phyloP scores from a whole-genome alignment of 2,888 invertebrate species.

The Entomobrya proxima region DNA sequence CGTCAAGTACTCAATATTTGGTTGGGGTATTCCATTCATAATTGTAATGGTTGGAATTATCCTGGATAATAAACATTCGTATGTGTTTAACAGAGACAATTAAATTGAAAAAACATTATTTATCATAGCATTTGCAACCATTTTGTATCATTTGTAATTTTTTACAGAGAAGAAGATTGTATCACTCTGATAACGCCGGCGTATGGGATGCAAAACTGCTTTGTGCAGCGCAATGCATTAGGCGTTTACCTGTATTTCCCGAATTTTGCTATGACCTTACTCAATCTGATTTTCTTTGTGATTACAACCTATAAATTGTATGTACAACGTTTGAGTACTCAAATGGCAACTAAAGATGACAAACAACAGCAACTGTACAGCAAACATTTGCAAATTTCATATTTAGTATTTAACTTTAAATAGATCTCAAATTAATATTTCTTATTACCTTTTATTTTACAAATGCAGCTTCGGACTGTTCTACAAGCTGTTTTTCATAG shows the following conservation, averaged over 20 bases:
- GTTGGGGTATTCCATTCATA: slow-evolving; percentile 69
- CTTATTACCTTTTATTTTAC: neutral
- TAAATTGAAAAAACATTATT: neutral
- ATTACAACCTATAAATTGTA: slow-evolving; percentile 69
- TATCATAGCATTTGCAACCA: no score
- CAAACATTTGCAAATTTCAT: neutral
- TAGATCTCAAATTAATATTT: neutral
- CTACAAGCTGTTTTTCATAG: slow-evolving; percentile 70
- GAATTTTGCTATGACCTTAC: slow-evolving; percentile 62
- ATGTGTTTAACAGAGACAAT: neutral
- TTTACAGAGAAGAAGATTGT: slow-evolving; percentile 39
- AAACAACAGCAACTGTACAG: slow-evolving; percentile 65
- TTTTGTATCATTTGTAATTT: neutral
- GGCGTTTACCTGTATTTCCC: slow-evolving; percentile 72
- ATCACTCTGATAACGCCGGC: slow-evolving; percentile 62
- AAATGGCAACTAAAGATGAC: slow-evolving; percentile 70
- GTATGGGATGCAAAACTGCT: slow-evolving; percentile 69
- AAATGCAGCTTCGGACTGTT: slow-evolving; percentile 66
- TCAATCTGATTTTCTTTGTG: slow-evolving; percentile 67
- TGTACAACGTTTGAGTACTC: slow-evolving; percentile 67
- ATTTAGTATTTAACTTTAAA: neutral
- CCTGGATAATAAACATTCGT: slow-evolving; percentile 62
- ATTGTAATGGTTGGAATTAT: slow-evolving; percentile 56
- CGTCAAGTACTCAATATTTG: slow-evolving; percentile 64
- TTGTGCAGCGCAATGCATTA: slow-evolving; percentile 58